Conservation (phyloP, 2,888 invertebrate species). For the Drosophila mercatorum region DNA sequence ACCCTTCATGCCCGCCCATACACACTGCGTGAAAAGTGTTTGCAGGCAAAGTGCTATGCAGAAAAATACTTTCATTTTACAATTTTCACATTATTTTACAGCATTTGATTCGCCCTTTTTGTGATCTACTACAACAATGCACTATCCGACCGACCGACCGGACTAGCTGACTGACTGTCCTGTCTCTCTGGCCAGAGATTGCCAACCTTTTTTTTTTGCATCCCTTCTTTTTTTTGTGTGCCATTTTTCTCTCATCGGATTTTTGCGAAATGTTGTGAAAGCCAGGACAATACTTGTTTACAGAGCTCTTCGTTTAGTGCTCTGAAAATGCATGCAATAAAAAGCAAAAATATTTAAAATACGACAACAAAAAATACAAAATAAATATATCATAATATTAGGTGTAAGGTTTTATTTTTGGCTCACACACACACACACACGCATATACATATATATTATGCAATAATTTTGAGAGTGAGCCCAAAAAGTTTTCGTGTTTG, state of each 20-base stretch:
- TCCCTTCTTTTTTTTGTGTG: not conserved
- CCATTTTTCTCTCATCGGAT: constrained; percentile 25
- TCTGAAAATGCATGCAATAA: constrained; percentile 29
- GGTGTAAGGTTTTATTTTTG: constrained; percentile 13
- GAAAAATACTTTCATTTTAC: constrained; percentile 51
- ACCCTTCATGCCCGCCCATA: not conserved
- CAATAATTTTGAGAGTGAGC: constrained; percentile 40
- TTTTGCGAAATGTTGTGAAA: constrained; percentile 44
- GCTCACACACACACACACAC: not conserved
- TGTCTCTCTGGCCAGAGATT: constrained; percentile 32
- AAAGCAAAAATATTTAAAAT: constrained; percentile 8
- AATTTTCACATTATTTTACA: constrained; percentile 55
- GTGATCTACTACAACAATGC: constrained; percentile 35
- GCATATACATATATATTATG: not conserved
- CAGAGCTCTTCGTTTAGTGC: constrained; percentile 47
- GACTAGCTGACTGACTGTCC: constrained; percentile 24
- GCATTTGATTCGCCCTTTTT: constrained; percentile 56
- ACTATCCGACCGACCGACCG: not conserved
- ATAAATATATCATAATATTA: constrained; percentile 29
- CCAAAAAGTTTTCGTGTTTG: constrained; percentile 21
- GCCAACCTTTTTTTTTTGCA: constrained; percentile 2
- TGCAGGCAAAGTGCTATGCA: constrained; percentile 29
- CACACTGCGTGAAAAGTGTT: constrained; percentile 41
- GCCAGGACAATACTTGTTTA: constrained; percentile 54
- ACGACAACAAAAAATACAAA: constrained; percentile 5